These are phyloP conservation scores for Conomelus anceps DNA, from an alignment of 2,888 invertebrate species.

Conservation along the genomic window DNA sequence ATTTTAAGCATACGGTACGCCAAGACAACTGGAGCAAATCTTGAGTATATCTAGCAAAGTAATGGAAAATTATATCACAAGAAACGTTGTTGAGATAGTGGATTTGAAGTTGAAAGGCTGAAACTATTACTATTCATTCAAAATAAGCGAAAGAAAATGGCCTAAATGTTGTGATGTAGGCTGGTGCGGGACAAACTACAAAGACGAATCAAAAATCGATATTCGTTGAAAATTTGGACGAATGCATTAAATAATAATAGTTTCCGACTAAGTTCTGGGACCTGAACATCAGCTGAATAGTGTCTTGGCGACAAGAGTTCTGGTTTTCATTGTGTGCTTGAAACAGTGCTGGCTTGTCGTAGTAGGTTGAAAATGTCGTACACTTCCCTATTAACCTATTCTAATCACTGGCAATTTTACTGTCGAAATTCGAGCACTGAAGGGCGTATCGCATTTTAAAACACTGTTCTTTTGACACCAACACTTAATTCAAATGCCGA, in stretches of 20 bases:
- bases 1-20: not conserved
- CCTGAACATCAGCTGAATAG: conserved; percentile 5
- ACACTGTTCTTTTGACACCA: not conserved
- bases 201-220: not conserved
- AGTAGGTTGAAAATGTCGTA: not conserved
- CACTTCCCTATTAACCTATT: not conserved
- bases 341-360: not conserved
- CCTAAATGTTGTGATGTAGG: not conserved
- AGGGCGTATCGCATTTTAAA: not conserved
- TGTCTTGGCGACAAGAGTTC: not conserved
- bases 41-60: not conserved
- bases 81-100: not conserved
- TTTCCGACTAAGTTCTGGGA: not conserved
- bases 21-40: not conserved
- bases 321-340: conserved; percentile 7
- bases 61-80: not conserved
- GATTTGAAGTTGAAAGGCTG: not conserved
- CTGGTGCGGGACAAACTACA: too few species aligned
- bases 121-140: not conserved
- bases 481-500: not conserved
- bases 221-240: not conserved
- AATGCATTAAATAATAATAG: not conserved
- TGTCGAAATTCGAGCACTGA: not conserved
- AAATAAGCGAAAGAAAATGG: not conserved
- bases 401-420: not conserved